phyloP scores from a whole-genome alignment of 2,113 vertebrate species.

The Equus quagga region DNA sequence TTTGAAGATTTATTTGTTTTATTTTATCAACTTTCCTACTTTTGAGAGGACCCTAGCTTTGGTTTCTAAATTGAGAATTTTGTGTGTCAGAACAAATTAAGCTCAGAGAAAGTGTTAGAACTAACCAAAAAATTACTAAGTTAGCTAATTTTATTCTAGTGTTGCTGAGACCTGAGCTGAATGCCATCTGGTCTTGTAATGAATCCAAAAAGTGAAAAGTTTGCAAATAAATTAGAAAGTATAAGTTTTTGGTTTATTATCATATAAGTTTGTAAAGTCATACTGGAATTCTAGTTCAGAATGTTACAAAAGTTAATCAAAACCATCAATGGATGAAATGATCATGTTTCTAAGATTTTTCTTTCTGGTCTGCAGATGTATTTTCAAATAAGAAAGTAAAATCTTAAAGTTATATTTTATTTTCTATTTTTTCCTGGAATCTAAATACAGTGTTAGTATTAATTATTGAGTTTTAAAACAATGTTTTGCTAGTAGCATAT shows the following conservation, averaged over 20 bases:
- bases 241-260: constrained; percentile 61
- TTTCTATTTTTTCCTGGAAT: neutral
- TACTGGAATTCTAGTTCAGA: constrained; percentile 56
- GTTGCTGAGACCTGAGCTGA: constrained; percentile 28
- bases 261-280: constrained; percentile 65
- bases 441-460: neutral
- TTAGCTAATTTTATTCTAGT: constrained; percentile 68
- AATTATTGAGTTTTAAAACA: neutral
- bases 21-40: neutral
- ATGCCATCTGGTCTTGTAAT: constrained; percentile 27
- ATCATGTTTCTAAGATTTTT: constrained; percentile 66
- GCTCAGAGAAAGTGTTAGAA: constrained; percentile 38
- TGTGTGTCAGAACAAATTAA: constrained; percentile 52
- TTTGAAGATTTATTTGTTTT: constrained; percentile 11
- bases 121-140: constrained; percentile 42
- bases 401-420: constrained; percentile 50
- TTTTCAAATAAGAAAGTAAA: constrained; percentile 17
- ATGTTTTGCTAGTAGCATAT: neutral
- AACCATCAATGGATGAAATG: constrained; percentile 59
- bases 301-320: constrained; percentile 75
- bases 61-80: constrained; percentile 20
- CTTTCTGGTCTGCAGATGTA: neutral
- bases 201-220: constrained; percentile 56
- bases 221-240: constrained; percentile 64
- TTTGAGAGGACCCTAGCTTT: neutral